phyloP scores from a whole-genome alignment of 2,888 invertebrate species.

The Lithophane leautieri region DNA sequence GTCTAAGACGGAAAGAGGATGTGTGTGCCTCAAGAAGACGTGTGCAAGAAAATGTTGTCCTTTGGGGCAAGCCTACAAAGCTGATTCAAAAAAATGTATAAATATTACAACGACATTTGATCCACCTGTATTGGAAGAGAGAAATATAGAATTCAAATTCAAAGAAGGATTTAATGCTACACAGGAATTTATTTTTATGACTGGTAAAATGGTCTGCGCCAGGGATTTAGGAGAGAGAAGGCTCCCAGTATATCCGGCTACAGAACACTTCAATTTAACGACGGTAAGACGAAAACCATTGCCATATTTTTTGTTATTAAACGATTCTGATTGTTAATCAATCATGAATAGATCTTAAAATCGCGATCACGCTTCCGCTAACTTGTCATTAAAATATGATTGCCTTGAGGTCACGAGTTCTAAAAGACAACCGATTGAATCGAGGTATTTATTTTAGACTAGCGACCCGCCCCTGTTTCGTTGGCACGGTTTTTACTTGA shows the following conservation, averaged over 20 bases:
- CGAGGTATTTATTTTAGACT: slow-evolving; percentile 8
- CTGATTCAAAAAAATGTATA: slow-evolving; percentile 13
- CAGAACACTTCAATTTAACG: slow-evolving; percentile 38
- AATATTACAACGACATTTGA: slow-evolving; percentile 31
- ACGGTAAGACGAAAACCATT: slow-evolving; percentile 71
- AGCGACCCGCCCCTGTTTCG: background rate
- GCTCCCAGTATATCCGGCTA: slow-evolving; percentile 64
- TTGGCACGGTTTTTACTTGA: background rate
- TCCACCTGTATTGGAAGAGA: slow-evolving; percentile 74
- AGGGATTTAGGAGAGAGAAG: slow-evolving; percentile 49
- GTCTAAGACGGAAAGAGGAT: slow-evolving; percentile 71
- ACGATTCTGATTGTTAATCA: slow-evolving; percentile 7
- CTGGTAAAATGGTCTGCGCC: slow-evolving; percentile 74
- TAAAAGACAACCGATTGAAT: background rate
- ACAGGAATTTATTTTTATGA: slow-evolving; percentile 73
- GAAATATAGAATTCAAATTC: slow-evolving; percentile 14
- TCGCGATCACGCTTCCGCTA: slow-evolving; percentile 7
- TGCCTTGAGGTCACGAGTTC: slow-evolving; percentile 26
- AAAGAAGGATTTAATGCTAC: slow-evolving; percentile 65
- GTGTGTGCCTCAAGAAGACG: slow-evolving; percentile 73
- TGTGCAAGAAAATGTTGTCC: slow-evolving; percentile 82
- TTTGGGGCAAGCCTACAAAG: slow-evolving; percentile 69
- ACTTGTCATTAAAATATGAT: background rate
- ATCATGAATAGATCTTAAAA: background rate
- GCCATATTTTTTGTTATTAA: slow-evolving; percentile 9